Evolutionary conservation across 2,888 invertebrate species (phyloP).

Genomic region (Cephus pygmeus): DNA sequence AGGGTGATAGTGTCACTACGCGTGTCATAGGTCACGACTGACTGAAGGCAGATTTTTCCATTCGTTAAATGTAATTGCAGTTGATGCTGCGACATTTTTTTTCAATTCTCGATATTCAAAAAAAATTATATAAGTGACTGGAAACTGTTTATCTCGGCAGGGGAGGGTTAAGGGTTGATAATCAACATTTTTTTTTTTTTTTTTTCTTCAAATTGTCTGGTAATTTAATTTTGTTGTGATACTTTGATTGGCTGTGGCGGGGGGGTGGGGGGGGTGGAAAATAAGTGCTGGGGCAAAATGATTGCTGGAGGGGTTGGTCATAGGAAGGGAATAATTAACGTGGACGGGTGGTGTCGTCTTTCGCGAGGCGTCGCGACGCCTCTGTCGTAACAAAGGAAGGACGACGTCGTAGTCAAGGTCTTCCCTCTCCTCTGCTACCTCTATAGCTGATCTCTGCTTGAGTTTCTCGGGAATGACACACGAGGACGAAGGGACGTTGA

Average conservation of each 20-base stretch:
- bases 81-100: background rate
- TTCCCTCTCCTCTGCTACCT: background rate
- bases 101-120: too few relatives aligned
- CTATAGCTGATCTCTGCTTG: background rate
- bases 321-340: background rate
- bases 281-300: background rate
- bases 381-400: background rate
- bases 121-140: too few relatives aligned
- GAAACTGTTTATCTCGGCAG: too few relatives aligned
- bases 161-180: background rate
- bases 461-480: background rate
- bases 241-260: background rate
- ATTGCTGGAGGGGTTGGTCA: background rate
- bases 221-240: background rate
- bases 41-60: background rate
- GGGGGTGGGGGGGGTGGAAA: too few relatives aligned
- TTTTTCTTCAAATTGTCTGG: background rate
- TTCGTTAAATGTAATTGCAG: background rate
- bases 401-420: background rate
- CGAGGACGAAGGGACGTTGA: background rate
- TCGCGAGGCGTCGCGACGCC: background rate
- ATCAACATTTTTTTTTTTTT: background rate
- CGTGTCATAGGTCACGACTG: background rate
- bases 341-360: background rate
- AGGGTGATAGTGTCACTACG: background rate